Conservation (phyloP, 2,888 invertebrate genomes). For the Apodemia duryi region DNA sequence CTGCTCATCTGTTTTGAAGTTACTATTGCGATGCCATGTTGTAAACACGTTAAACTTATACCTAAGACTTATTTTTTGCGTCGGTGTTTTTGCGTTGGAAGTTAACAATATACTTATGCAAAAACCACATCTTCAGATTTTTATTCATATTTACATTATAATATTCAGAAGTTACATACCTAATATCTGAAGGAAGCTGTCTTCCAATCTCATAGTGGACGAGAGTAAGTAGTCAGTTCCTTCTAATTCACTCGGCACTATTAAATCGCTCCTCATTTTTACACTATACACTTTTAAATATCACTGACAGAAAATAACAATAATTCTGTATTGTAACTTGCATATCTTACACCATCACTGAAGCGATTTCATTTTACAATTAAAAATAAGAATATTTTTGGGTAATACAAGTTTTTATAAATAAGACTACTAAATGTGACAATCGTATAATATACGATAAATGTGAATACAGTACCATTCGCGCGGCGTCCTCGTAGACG, state of each 20-base stretch:
- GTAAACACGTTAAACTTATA: no score
- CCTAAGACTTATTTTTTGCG: no score
- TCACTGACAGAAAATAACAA: constrained; percentile 34
- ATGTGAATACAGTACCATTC: constrained; percentile 18
- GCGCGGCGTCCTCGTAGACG: constrained; percentile 1
- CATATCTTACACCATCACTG: constrained; percentile 18
- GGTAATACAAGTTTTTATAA: no score
- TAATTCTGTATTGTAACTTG: constrained; percentile 23
- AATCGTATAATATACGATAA: constrained; percentile 26
- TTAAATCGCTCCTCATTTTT: constrained; percentile 73
- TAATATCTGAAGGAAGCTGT: constrained; percentile 81
- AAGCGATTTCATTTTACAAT: constrained; percentile 16
- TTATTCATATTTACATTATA: background rate
- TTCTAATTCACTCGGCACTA: constrained; percentile 78
- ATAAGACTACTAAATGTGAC: constrained; percentile 17
- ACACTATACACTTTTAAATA: constrained; percentile 36
- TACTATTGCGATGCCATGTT: no score
- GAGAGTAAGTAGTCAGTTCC: constrained; percentile 81
- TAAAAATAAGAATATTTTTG: background rate
- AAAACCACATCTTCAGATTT: background rate
- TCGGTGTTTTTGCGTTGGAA: background rate
- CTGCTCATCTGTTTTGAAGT: no score
- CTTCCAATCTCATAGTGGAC: constrained; percentile 81
- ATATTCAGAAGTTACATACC: constrained; percentile 61
- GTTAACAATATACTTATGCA: background rate